These are phyloP conservation scores for Drosophila pallidifrons DNA, from an alignment of 1,140 invertebrate species.

Conservation along the genomic window DNA sequence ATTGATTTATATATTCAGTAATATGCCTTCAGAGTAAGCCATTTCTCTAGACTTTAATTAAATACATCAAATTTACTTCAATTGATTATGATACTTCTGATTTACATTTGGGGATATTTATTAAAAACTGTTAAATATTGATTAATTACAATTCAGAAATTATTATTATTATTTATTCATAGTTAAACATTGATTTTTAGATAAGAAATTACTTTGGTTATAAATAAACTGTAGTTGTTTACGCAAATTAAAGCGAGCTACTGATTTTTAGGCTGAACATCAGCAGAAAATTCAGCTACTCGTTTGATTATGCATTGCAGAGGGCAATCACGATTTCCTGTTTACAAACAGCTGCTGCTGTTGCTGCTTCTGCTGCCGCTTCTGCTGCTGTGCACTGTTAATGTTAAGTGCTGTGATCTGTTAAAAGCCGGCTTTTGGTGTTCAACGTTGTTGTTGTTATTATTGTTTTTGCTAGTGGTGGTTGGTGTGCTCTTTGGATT, in stretches of 20 bases:
- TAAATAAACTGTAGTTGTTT: background rate
- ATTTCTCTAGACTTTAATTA: too few species aligned
- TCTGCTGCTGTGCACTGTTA: constrained; percentile 33
- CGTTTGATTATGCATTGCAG: constrained; percentile 8
- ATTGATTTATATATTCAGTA: too few species aligned
- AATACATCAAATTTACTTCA: too few species aligned
- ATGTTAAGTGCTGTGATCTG: constrained; percentile 49
- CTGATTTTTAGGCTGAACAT: constrained; percentile 11
- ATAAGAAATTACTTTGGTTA: background rate
- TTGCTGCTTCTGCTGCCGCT: constrained; percentile 9
- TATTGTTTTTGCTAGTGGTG: constrained; percentile 4
- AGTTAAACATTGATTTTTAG: too few species aligned
- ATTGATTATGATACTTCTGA: too few species aligned
- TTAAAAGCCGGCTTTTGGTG: constrained; percentile 43
- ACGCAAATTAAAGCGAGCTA: background rate
- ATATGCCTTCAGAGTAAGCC: too few species aligned
- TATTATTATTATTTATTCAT: too few species aligned
- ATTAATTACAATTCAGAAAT: too few species aligned
- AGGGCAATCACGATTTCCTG: constrained; percentile 36
- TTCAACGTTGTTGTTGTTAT: constrained; percentile 11
- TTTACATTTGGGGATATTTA: too few species aligned
- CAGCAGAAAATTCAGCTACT: constrained; percentile 25
- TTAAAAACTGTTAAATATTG: too few species aligned
- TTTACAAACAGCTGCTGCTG: constrained; percentile 37
- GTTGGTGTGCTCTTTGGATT: constrained; percentile 11